Base-by-base conservation (phyloP, 2,888 invertebrate genomes). In the Drosophila neonasuta region DNA sequence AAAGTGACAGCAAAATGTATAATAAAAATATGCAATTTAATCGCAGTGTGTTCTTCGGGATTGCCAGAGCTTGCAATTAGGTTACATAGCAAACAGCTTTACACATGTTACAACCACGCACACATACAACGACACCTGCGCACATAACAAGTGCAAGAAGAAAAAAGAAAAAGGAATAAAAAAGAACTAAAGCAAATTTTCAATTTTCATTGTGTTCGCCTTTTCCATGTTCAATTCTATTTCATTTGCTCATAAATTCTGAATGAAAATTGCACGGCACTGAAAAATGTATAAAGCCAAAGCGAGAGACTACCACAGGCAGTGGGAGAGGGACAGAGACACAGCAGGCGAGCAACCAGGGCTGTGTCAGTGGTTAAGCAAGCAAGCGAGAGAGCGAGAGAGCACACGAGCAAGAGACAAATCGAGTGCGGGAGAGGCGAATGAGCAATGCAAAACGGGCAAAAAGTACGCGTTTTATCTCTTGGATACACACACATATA, bases 161-260 rank as follows among this genome's bases (percentile, higher is more conserved):
- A 48, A 30, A n/a, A 51, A 36, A 13, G 34, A 30, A 11, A 20
- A 30, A 4, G 24, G 24, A 24, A 13, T 11, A 34, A 11, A 36
- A 36, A 36, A 36, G 6, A 36, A 36, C 13, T 29, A 46, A 68
- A 56, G 59, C 45, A 46, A 65, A 62, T 68, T 85, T 82, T 79
- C 67, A 80, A 80, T 87, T 87, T 71, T 76, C 79, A 68, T 66
- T 79, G 83, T 74, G 63, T 55, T 63, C 77, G 65, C 30, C 44
- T 76, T 82, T 79, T 76, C 57, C 83, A 72, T 87, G 80, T 82
- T 72, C 83, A 85, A 82, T 86, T 87, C 86, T 80, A 71, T 86
- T 87, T 73, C 61, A 71, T 77, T 77, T 68, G 75, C 52, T 50
- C 73, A 82, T 86, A 80, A 81, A 86, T 80, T 73, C 71, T 78